These are phyloP conservation scores for Heliconius charithonia DNA, from an alignment of 2,888 invertebrate species.

Conservation along the genomic window DNA sequence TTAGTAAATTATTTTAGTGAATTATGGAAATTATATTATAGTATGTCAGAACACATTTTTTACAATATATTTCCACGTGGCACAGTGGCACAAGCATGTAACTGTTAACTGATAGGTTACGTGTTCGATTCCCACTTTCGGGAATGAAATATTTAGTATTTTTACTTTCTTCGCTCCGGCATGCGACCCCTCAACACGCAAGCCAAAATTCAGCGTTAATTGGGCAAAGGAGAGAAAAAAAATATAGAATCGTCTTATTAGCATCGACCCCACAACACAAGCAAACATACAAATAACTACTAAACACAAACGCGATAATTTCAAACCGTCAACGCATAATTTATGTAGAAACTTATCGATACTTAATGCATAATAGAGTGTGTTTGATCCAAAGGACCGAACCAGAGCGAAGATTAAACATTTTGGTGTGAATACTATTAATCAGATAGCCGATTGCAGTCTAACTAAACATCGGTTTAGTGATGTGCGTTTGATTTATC, in stretches of 20 bases:
- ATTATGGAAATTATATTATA: no score
- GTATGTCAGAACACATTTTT: no score
- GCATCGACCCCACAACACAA: neutral
- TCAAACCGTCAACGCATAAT: conserved; percentile 48
- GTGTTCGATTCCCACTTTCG: neutral
- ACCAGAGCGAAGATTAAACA: conserved; percentile 80
- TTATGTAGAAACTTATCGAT: conserved; percentile 56
- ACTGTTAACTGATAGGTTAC: neutral
- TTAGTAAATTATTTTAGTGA: no score
- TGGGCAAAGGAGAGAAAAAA: no score
- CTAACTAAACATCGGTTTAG: conserved; percentile 76
- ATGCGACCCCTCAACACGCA: no score
- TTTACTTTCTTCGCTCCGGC: neutral
- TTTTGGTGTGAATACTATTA: conserved; percentile 80
- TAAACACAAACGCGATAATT: neutral
- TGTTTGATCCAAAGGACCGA: conserved; percentile 60
- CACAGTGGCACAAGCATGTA: neutral
- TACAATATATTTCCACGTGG: neutral
- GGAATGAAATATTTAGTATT: neutral
- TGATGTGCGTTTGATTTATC: conserved; percentile 53
- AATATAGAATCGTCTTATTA: no score
- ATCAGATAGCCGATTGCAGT: conserved; percentile 84
- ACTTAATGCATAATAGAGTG: conserved; percentile 74
- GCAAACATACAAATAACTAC: neutral
- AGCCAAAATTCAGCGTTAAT: no score